Percentiles rank a stretch among this genome's conserved stretches.
Conservation (phyloP, 2,113 vertebrate genomes). For the Semicossyphus pulcher region DNA sequence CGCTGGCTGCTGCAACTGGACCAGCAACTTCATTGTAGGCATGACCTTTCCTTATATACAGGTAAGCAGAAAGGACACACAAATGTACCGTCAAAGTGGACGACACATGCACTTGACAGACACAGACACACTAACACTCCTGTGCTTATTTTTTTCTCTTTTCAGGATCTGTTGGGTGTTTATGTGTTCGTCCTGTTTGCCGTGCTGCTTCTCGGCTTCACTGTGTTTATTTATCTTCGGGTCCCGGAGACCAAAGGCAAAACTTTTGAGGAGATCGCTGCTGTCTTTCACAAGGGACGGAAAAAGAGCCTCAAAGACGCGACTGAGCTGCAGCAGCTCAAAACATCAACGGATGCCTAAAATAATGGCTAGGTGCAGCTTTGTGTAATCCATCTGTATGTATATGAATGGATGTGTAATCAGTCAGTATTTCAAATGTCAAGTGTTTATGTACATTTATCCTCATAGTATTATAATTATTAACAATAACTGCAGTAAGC, state of each 20-base stretch:
- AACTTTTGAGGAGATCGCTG: constrained; percentile 92
- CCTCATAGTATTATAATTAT: background rate
- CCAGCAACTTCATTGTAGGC: constrained; percentile 93
- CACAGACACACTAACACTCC: background rate
- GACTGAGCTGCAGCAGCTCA: constrained; percentile 89
- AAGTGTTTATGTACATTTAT: background rate
- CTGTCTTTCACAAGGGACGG: constrained; percentile 86
- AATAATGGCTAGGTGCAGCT: background rate
- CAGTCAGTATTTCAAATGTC: constrained; percentile 17
- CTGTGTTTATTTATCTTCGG: constrained; percentile 87
- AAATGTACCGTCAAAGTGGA: background rate
- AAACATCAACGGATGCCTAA: constrained; percentile 81
- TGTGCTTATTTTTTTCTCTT: constrained; percentile 3
- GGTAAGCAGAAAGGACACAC: constrained; percentile 75
- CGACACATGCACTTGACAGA: too few species aligned
- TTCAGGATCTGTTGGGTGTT: constrained; percentile 83
- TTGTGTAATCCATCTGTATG: background rate
- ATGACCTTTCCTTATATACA: constrained; percentile 93
- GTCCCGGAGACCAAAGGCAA: constrained; percentile 97
- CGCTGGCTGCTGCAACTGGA: constrained; percentile 94
- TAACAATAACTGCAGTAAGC: background rate
- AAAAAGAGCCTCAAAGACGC: constrained; percentile 49
- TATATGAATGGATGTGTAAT: background rate
- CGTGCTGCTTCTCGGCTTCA: constrained; percentile 86
- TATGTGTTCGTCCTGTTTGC: constrained; percentile 93